These are phyloP conservation scores for Macquaria ambigua DNA, from an alignment of 2,113 vertebrate genomes.

Conservation along the genomic window DNA sequence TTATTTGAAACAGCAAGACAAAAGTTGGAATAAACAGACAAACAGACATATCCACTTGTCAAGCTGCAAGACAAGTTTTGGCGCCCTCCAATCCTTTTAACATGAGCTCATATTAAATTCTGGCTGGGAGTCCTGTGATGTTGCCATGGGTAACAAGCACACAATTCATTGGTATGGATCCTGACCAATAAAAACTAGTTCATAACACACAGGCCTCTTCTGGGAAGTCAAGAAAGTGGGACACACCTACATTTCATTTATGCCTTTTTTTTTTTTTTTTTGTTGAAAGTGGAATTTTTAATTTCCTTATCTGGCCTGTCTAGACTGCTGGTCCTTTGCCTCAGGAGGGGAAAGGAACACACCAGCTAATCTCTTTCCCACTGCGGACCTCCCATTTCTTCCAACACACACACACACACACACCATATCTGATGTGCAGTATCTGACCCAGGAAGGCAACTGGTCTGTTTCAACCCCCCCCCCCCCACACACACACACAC, in stretches of 20 bases:
- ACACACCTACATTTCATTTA: background rate
- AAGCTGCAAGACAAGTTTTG: background rate
- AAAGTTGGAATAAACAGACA: background rate
- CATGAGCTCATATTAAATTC: conserved; percentile 8
- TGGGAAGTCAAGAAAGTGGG: conserved; percentile 30
- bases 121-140: conserved; percentile 14
- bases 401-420: background rate
- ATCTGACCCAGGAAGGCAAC: background rate
- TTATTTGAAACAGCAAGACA: background rate
- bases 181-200: conserved; percentile 23
- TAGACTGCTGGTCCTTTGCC: conserved; percentile 31
- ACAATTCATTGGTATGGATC: background rate
- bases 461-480: background rate
- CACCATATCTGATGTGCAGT: background rate
- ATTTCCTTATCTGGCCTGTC: conserved; percentile 52
- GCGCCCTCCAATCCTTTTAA: background rate
- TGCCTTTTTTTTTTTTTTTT: background rate
- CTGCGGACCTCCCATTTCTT: background rate
- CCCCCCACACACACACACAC: background rate
- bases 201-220: conserved; percentile 18
- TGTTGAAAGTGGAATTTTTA: conserved; percentile 38
- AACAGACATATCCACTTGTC: background rate
- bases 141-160: conserved; percentile 9
- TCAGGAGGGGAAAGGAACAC: conserved; percentile 24
- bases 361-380: background rate